A percentile compares a stretch with the other conserved stretches of the same genome.
These are phyloP conservation scores for Solea solea DNA, from an alignment of 2,113 vertebrate genomes.

Conservation along the genomic window DNA sequence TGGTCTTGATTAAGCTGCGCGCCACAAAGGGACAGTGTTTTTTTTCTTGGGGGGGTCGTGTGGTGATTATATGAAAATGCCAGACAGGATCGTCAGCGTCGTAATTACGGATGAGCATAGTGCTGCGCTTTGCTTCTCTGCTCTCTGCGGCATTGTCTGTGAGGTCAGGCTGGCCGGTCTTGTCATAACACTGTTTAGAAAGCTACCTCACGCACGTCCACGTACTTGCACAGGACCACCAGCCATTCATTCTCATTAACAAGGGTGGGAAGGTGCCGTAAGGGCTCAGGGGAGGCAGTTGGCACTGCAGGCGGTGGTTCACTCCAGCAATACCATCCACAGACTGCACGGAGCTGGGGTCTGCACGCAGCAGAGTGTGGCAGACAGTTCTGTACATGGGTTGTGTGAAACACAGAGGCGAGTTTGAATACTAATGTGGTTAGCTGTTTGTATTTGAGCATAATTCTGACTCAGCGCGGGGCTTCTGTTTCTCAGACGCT, in stretches of 20 bases:
- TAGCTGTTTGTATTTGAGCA: slow-evolving; percentile 17
- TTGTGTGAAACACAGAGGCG: slow-evolving; percentile 44
- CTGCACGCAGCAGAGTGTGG: slow-evolving; percentile 48
- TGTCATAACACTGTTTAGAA: slow-evolving; percentile 57
- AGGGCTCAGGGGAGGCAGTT: slow-evolving; percentile 7
- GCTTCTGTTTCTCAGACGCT: not conserved
- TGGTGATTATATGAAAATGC: slow-evolving; percentile 67
- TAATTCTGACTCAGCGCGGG: not conserved
- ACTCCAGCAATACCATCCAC: slow-evolving; percentile 32
- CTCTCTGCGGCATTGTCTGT: slow-evolving; percentile 49
- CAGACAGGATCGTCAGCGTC: slow-evolving; percentile 55
- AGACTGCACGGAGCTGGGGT: slow-evolving; percentile 38
- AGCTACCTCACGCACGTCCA: slow-evolving; percentile 45
- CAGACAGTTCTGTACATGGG: slow-evolving; percentile 49
- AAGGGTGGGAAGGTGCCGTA: slow-evolving; percentile 46
- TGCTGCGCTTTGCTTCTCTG: slow-evolving; percentile 30
- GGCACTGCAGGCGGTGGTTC: slow-evolving; percentile 25
- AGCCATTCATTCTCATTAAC: slow-evolving; percentile 72
- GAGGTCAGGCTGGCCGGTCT: slow-evolving; percentile 45
- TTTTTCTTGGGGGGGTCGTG: slow-evolving; percentile 37
- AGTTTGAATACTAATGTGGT: slow-evolving; percentile 60
- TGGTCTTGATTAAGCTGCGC: slow-evolving; percentile 58
- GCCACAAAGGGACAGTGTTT: slow-evolving; percentile 56
- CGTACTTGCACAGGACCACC: slow-evolving; percentile 23
- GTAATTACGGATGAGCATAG: slow-evolving; percentile 60